These are phyloP conservation scores for Arctocebus calabarensis DNA, from an alignment of 2,797 vertebrate species.

Conservation along the genomic window DNA sequence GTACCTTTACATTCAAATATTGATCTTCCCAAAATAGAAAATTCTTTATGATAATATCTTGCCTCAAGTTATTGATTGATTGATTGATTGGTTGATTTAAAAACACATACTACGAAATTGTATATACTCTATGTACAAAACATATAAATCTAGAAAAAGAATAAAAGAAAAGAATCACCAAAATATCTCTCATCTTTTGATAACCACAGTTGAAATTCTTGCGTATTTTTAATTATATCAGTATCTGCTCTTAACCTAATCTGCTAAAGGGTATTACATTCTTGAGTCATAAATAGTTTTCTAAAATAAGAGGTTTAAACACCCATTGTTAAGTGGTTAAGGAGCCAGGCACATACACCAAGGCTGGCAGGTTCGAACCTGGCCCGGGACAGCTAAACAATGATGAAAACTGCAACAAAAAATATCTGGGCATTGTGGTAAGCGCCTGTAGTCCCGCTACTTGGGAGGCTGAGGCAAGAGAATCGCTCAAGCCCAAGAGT, in stretches of 20 bases:
- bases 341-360: no score
- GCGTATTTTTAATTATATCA: background rate
- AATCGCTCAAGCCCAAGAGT: no score
- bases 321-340: no score
- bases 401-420: no score
- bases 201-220: background rate
- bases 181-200: background rate
- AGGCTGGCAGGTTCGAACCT: no score
- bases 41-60: background rate
- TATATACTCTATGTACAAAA: background rate
- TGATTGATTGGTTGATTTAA: background rate
- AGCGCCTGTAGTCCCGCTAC: no score
- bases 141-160: background rate
- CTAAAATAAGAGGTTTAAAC: background rate
- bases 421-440: no score
- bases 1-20: background rate
- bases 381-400: no score
- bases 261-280: background rate
- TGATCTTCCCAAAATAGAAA: background rate
- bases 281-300: conserved; percentile 10
- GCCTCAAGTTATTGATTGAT: background rate
- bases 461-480: no score
- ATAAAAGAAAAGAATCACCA: background rate
- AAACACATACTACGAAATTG: background rate
- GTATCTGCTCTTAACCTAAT: background rate